These are phyloP conservation scores for Amphibalanus amphitrite DNA, from an alignment of 1,140 invertebrate genomes.

Conservation along the genomic window DNA sequence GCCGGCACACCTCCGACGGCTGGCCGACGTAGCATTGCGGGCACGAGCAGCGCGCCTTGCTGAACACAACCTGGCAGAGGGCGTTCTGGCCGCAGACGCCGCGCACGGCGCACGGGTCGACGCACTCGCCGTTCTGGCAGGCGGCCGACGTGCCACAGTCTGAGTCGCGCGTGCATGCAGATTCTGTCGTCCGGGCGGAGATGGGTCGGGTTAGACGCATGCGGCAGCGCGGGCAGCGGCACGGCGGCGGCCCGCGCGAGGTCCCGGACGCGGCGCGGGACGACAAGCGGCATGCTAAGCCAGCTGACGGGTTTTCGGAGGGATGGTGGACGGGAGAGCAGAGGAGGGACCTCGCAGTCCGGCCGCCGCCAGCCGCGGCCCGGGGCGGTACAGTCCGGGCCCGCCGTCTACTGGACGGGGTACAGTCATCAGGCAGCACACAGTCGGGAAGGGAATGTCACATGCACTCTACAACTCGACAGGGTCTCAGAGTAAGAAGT, in stretches of 20 bases:
- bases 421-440: not conserved
- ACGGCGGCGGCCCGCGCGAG: conserved; percentile 7
- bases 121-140: conserved; percentile 65
- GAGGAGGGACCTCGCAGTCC: not conserved
- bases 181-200: conserved; percentile 17
- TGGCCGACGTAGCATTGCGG: conserved; percentile 68
- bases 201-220: conserved; percentile 9
- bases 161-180: conserved; percentile 67
- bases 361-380: too few species aligned
- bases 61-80: conserved; percentile 60
- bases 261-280: not conserved
- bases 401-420: not conserved
- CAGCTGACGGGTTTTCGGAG: too few species aligned
- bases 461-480: not conserved
- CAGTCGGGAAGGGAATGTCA: not conserved
- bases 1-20: conserved; percentile 51
- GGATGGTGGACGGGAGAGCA: too few species aligned
- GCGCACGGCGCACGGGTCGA: conserved; percentile 70
- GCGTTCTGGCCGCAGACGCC: conserved; percentile 77
- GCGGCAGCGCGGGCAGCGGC: conserved; percentile 14
- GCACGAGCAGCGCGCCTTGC: conserved; percentile 66
- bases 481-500: not conserved
- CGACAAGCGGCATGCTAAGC: not conserved
- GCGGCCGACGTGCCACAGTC: conserved; percentile 79
- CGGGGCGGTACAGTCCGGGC: not conserved